Evolutionary conservation across 2,797 vertebrate species (phyloP), one percentile per base, ranked within the genome.

Genomic region (Fistularia commersonii): DNA sequence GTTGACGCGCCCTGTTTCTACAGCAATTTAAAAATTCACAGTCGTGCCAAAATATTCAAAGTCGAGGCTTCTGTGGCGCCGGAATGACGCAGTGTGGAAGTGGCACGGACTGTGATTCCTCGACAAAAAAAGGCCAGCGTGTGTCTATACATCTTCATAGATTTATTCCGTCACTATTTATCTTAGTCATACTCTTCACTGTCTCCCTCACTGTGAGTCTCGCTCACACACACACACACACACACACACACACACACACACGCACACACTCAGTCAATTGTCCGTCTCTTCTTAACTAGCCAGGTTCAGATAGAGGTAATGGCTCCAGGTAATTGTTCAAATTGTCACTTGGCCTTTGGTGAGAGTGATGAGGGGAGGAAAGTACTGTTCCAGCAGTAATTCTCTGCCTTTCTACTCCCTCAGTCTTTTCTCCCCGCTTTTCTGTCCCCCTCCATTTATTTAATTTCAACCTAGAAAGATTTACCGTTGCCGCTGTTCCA

Each of bases 271-370:
- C 46, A 42, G 46, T 57, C 51, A 15, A 50, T 57, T 11, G 41
- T 62, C 69, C 73, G 69, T 72, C 74, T 76, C 48, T 57, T 57
- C 57, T 68, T 70, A 67, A 63, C 46, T 57, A 74, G 62, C 53
- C 48, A 52, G 65, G 69, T 82, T 85, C 79, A 77, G 74, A 83
- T 76, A 68, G 81, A 84, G 77, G 82, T 88, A 89, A 89, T 88
- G 80, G 85, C 71, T 62, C 74, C 7, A 57, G 71, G 87, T 88
- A 88, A 90, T 90, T 89, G 87, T 82, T 86, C 78, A 82, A 85
- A 90, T 87, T 89, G 88, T 88, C 88, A 89, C 83, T 89, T 89
- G 87, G 83, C 89, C 87, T 90, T 90, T 57, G 68, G 72, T 60
- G 82, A 85, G 80, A 81, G 74, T 45, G 66, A 71, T 69, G 73